These are phyloP conservation scores for Daboia siamensis DNA, from an alignment of 2,113 vertebrate genomes.

Conservation along the genomic window DNA sequence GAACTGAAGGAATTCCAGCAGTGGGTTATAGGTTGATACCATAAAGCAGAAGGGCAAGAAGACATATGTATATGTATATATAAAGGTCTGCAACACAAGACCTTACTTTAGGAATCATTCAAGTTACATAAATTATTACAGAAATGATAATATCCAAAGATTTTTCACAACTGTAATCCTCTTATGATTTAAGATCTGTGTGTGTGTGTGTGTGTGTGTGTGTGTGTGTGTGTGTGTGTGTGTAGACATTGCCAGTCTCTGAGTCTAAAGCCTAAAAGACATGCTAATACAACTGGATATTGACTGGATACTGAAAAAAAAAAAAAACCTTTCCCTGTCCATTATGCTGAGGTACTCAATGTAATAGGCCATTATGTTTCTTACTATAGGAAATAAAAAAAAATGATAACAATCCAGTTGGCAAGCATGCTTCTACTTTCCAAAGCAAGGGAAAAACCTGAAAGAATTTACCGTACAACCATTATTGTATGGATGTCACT, in stretches of 20 bases:
- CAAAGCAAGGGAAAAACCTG: background rate
- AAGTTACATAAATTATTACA: background rate
- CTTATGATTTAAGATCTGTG: accelerated
- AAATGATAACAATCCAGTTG: background rate
- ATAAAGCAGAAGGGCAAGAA: background rate
- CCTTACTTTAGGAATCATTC: background rate
- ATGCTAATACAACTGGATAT: background rate
- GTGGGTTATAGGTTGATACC: background rate
- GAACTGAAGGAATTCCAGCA: background rate
- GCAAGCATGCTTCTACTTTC: background rate
- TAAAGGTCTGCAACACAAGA: background rate
- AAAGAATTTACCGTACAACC: background rate
- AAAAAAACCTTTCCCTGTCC: background rate
- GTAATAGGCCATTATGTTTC: background rate
- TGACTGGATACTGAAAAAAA: background rate
- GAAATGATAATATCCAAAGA: background rate
- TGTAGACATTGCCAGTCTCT: background rate
- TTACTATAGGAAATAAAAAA: background rate
- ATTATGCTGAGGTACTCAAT: background rate
- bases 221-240: too few species aligned
- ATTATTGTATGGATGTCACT: background rate
- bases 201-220: background rate
- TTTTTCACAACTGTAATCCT: background rate
- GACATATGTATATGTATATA: background rate
- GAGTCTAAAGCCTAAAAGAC: background rate